Percentiles rank a stretch among this genome's conserved stretches.
Conservation (phyloP, 2,888 invertebrate genomes). For the Caenorhabditis becei region DNA sequence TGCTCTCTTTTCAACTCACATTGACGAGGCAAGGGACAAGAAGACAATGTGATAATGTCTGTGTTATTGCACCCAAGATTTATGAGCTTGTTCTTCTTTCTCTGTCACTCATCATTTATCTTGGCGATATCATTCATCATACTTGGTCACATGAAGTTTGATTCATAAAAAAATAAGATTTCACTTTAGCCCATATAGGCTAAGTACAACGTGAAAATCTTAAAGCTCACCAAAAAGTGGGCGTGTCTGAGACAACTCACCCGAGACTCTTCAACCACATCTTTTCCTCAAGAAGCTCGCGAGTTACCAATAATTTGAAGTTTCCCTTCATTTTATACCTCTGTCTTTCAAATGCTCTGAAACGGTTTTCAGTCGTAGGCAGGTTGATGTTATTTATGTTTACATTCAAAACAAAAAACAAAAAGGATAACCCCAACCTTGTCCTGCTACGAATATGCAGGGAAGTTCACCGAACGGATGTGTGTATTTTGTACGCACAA, state of each 20-base stretch:
- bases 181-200: background rate
- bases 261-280: constrained; percentile 18
- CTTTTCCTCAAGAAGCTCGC: constrained; percentile 10
- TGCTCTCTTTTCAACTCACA: constrained; percentile 13
- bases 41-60: constrained; percentile 48
- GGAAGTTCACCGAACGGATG: too few relatives aligned
- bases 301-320: background rate
- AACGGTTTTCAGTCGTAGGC: too few relatives aligned
- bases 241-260: background rate
- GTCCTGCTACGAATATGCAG: too few relatives aligned
- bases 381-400: too few relatives aligned
- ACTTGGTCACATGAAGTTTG: background rate
- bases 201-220: constrained; percentile 4
- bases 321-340: background rate
- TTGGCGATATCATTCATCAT: background rate
- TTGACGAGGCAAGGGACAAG: background rate
- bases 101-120: constrained; percentile 14
- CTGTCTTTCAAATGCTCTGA: too few relatives aligned
- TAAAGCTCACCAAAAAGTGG: constrained; percentile 1
- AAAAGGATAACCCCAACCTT: too few relatives aligned
- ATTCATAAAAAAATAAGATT: too few relatives aligned
- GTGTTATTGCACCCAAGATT: constrained; percentile 57
- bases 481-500: background rate
- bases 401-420: too few relatives aligned
- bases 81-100: constrained; percentile 24